Evolutionary conservation across 2,113 vertebrate species (phyloP).

Genomic region (Tringa solitaria): DNA sequence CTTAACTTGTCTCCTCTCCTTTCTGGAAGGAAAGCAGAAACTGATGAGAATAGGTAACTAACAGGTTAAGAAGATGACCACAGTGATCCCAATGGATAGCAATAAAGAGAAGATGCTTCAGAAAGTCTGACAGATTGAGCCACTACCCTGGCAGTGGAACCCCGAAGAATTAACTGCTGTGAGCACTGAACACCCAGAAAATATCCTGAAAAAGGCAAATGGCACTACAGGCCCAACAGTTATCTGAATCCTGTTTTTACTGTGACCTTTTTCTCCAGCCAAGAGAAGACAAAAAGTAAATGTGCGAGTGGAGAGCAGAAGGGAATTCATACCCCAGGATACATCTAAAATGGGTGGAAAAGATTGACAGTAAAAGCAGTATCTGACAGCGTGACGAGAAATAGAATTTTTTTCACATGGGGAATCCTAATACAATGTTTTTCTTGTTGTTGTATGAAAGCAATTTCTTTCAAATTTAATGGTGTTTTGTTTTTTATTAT

Average conservation of each 20-base stretch:
- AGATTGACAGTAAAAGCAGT: background rate
- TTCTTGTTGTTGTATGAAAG: background rate
- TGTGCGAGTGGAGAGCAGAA: background rate
- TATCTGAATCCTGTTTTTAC: background rate
- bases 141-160: background rate
- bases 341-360: background rate
- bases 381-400: background rate
- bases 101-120: background rate
- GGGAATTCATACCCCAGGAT: background rate
- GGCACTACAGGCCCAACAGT: background rate
- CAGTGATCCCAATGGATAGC: background rate
- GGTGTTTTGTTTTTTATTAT: background rate
- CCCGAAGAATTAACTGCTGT: background rate
- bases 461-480: background rate
- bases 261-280: background rate
- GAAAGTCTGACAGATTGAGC: background rate
- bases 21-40: background rate
- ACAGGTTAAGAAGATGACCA: background rate
- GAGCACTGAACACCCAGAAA: background rate
- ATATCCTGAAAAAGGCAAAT: background rate
- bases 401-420: background rate
- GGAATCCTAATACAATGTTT: background rate
- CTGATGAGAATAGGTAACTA: background rate
- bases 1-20: background rate
- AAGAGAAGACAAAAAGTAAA: background rate